Percentiles rank a stretch among this genome's conserved stretches.
These are phyloP conservation scores for Lasioglossum albipes DNA, from an alignment of 1,140 invertebrate genomes.

Conservation along the genomic window DNA sequence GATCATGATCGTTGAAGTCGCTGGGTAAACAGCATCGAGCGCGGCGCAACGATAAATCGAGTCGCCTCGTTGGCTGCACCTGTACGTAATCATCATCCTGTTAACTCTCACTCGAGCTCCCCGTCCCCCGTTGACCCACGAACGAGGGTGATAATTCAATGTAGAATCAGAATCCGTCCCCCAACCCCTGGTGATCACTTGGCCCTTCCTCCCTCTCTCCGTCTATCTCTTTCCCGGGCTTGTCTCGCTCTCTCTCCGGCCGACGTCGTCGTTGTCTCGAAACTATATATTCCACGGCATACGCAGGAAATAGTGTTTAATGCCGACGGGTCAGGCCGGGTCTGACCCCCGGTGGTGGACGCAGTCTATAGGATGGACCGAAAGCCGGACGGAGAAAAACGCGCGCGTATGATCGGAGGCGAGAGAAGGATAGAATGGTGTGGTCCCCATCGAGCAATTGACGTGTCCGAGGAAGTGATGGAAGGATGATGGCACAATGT, in stretches of 20 bases:
- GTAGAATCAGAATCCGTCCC: conserved; percentile 57
- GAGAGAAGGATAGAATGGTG: conserved; percentile 43
- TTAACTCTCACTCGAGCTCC: conserved; percentile 48
- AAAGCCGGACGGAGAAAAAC: conserved; percentile 44
- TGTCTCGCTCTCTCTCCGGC: neutral
- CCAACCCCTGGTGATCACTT: conserved; percentile 25
- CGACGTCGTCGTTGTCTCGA: conserved; percentile 50
- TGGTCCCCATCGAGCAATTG: conserved; percentile 68
- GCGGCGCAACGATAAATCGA: conserved; percentile 49
- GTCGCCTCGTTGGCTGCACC: conserved; percentile 41
- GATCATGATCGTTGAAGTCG: neutral
- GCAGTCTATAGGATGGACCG: conserved; percentile 39
- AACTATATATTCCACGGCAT: conserved; percentile 55
- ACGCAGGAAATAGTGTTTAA: conserved; percentile 73
- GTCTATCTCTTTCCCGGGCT: neutral
- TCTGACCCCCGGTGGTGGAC: conserved; percentile 44
- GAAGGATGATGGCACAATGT: conserved; percentile 71
- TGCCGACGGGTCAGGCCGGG: conserved; percentile 46
- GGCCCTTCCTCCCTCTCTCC: neutral
- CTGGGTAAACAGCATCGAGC: conserved; percentile 2
- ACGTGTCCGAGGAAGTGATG: conserved; percentile 73
- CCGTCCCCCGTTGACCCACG: conserved; percentile 34
- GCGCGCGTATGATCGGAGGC: neutral
- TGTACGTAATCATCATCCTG: conserved; percentile 57
- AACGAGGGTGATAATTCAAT: conserved; percentile 64